Evolutionary conservation across 2,113 vertebrate species (phyloP), one percentile per base, ranked within the genome.

Genomic region (Pterocles orientalis): DNA sequence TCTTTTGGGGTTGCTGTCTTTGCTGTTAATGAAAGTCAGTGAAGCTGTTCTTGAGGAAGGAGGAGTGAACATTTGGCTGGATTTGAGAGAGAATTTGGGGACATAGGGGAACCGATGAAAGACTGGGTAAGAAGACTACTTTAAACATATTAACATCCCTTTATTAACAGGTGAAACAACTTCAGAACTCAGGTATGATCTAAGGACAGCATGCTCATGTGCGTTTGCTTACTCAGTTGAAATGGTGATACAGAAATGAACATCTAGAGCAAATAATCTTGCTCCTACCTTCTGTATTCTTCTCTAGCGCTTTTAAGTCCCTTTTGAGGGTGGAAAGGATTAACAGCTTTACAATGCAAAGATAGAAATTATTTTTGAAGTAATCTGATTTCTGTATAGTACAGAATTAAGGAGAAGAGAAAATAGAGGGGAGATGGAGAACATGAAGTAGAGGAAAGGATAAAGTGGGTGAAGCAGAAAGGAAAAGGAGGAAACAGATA

Each of bases 401-500:
- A 48, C 53, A 75, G 61, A 82, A 68, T 65, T 80, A 71, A 90
- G 45, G 62, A 90, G 50, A 28, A 86, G 50, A 54, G 51, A 83
- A 82, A 86, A 56, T 29, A 36, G 6, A 93, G 20, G 6, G 25
- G 51, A 86, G 43, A 41, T 3, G 3, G 69, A 62, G 70, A 81
- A 60, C 29, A 68, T 33, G 34, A 84, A 76, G 31, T 64, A 86
- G 60, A 69, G 64, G 57, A 79, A 82, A 89, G 45, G 41, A 91
- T 70, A 23, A 77, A 86, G 24, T 48, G 66, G 24, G 18, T 92
- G 93, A 48, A 29, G 45, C 64, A 78, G 90, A 77, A 66, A 69
- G 54, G 56, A 80, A 93, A 84, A 91, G 62, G 72, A 68, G 75
- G 82, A 96, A 96, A 96, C 82, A 77, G 95, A 93, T 94, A 84